Evolutionary conservation across 92 coral and sea anemone species (phyloP).

Genomic region (Montipora capitata): DNA sequence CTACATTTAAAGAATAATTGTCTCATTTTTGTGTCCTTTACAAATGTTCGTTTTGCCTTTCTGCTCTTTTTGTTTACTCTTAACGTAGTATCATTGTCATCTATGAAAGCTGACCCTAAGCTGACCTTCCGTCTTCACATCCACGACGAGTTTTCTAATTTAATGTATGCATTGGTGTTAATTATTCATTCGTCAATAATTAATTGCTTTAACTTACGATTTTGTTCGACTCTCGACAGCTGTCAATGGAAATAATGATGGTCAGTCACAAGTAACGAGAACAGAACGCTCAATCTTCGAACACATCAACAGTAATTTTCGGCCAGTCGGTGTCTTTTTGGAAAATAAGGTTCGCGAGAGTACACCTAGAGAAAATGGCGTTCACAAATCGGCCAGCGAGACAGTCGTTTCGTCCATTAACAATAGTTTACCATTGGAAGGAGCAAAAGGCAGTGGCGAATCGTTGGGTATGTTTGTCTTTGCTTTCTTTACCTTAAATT

Average conservation of each 20-base stretch:
- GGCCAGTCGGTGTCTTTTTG: not conserved
- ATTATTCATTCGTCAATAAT: constrained; percentile 29
- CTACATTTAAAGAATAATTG: no score
- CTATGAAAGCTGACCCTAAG: not conserved
- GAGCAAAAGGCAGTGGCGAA: constrained; percentile 7
- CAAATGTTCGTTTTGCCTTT: no score
- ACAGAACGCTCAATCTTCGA: constrained; percentile 48
- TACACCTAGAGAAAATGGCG: not conserved
- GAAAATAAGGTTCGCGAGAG: not conserved
- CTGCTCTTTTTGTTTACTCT: not conserved
- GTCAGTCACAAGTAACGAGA: constrained; percentile 3
- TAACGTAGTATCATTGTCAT: not conserved
- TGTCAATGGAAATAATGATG: constrained; percentile 14
- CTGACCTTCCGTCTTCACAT: no score
- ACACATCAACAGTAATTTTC: constrained; percentile 38
- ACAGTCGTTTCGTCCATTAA: not conserved
- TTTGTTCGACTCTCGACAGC: constrained; percentile 38
- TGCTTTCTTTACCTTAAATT: no score
- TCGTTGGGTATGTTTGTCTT: not conserved
- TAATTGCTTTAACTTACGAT: constrained; percentile 5
- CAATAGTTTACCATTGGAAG: not conserved
- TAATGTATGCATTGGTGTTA: not conserved
- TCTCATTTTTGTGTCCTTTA: no score
- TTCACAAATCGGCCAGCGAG: not conserved
- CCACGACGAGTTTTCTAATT: not conserved